phyloP scores from a whole-genome alignment of 2,888 invertebrate species.

The Leuctra nigra region DNA sequence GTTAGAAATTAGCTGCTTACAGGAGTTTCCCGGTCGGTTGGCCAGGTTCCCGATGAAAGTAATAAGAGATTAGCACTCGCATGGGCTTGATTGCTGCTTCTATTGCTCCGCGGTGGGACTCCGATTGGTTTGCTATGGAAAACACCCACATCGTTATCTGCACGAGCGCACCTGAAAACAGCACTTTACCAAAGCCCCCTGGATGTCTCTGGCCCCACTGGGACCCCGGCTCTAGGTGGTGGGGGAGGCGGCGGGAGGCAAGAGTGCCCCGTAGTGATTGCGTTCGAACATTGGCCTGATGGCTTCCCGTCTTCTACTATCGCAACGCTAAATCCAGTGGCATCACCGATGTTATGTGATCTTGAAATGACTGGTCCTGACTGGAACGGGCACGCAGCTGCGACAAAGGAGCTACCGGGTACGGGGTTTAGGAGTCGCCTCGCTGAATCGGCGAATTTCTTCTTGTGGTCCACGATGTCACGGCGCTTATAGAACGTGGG shows the following conservation, averaged over 20 bases:
- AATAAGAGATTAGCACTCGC: not conserved
- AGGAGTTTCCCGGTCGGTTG: not conserved
- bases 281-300: not conserved
- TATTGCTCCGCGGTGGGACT: not conserved
- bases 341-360: conserved; percentile 25
- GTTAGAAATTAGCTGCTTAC: conserved; percentile 1
- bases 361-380: conserved; percentile 9
- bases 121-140: conserved; percentile 13
- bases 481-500: conserved; percentile 34
- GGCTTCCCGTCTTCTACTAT: no score
- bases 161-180: conserved; percentile 12
- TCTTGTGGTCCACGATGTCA: conserved; percentile 33
- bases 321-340: conserved; percentile 13
- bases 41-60: not conserved
- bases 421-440: conserved; percentile 17
- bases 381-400: conserved; percentile 18
- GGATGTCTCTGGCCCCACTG: not conserved
- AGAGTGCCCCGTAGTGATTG: conserved; percentile 10
- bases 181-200: not conserved
- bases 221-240: not conserved
- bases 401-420: conserved; percentile 22
- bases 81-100: not conserved
- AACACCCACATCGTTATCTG: conserved; percentile 5
- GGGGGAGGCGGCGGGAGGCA: not conserved
- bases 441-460: conserved; percentile 30